Percentiles rank a stretch among this genome's conserved stretches.
phyloP scores from a whole-genome alignment of 2,888 invertebrate genomes.

The Drosophila macrothrix region DNA sequence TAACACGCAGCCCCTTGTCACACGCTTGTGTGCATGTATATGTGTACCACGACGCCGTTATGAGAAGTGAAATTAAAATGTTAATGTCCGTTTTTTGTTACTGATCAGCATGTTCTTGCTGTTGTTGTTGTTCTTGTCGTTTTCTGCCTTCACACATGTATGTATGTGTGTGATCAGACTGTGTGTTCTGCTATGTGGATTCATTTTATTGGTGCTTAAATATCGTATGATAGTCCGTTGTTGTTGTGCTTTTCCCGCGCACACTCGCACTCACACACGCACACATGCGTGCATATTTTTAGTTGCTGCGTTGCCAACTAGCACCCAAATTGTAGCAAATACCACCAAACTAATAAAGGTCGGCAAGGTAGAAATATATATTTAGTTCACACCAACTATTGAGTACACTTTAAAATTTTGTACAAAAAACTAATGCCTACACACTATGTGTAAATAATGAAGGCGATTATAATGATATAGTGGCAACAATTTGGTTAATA shows the following conservation, averaged over 20 bases:
- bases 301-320: constrained; percentile 53
- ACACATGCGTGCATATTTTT: constrained; percentile 29
- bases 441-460: not conserved
- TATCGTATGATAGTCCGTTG: constrained; percentile 78
- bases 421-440: not conserved
- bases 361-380: not conserved
- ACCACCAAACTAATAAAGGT: constrained; percentile 24
- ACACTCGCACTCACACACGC: constrained; percentile 11
- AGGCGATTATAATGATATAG: not conserved
- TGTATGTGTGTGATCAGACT: not conserved
- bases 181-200: constrained; percentile 75
- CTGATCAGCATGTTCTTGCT: constrained; percentile 38
- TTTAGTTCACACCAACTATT: not conserved
- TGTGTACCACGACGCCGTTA: constrained; percentile 9
- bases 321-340: constrained; percentile 8
- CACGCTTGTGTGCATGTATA: not conserved
- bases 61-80: constrained; percentile 15
- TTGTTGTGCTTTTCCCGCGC: constrained; percentile 74
- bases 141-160: constrained; percentile 14
- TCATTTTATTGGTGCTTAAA: constrained; percentile 80
- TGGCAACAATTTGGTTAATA: not conserved
- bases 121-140: constrained; percentile 22
- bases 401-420: not conserved
- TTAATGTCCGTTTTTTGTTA: constrained; percentile 39
- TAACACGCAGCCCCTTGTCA: not conserved